These are phyloP conservation scores for Ataeniobius toweri DNA, from an alignment of 2,797 vertebrate species.

Conservation along the genomic window DNA sequence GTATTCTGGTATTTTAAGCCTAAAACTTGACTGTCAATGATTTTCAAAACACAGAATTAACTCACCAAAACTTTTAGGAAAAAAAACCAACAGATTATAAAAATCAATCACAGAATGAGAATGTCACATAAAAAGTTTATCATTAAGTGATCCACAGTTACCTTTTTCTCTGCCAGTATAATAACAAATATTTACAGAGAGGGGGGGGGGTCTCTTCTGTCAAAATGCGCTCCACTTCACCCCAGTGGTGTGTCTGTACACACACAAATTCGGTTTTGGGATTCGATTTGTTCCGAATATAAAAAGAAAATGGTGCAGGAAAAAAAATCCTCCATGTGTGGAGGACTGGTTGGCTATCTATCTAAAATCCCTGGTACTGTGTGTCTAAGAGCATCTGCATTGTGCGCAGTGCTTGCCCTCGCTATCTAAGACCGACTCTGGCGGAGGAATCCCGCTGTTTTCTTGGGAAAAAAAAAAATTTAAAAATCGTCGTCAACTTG, in stretches of 20 bases:
- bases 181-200: slow-evolving; percentile 85
- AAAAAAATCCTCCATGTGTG: slow-evolving; percentile 65
- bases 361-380: slow-evolving; percentile 87
- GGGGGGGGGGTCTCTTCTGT: slow-evolving; percentile 75
- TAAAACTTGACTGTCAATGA: slow-evolving; percentile 32
- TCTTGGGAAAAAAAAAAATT: slow-evolving; percentile 75
- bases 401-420: slow-evolving; percentile 92
- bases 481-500: slow-evolving; percentile 78
- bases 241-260: slow-evolving; percentile 75
- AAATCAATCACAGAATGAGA: slow-evolving; percentile 71
- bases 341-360: slow-evolving; percentile 77
- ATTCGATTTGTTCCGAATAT: slow-evolving; percentile 80
- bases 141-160: slow-evolving; percentile 84
- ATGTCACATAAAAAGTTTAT: slow-evolving; percentile 67
- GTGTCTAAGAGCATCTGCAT: slow-evolving; percentile 91
- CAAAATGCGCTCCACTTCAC: slow-evolving; percentile 81
- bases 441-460: slow-evolving; percentile 71
- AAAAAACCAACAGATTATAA: slow-evolving; percentile 58
- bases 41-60: slow-evolving; percentile 19
- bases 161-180: slow-evolving; percentile 85
- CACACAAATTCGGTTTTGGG: slow-evolving; percentile 81
- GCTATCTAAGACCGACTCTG: slow-evolving; percentile 80
- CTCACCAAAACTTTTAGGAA: slow-evolving; percentile 34
- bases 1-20: slow-evolving; percentile 26
- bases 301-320: slow-evolving; percentile 74